Base-by-base conservation (phyloP, 1,140 invertebrate genomes). In the Archivesica marissinica region DNA sequence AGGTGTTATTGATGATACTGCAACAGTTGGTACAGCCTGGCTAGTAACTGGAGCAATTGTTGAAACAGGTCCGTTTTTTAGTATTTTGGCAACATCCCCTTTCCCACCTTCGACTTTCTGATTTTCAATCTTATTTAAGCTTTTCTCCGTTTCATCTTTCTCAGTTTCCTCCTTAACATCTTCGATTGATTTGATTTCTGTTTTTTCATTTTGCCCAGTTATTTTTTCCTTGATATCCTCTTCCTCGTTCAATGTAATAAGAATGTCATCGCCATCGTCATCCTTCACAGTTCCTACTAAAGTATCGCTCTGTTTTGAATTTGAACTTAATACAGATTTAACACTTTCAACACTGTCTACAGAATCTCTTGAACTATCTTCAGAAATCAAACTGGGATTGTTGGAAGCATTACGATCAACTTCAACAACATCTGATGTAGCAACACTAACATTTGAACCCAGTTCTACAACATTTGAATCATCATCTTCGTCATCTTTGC, bases 11-110 rank as follows among this genome's bases (percentile, higher is more conserved):
- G 72, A 35, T 1, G 64, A 41, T 15, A 30, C 25, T 15, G 41
- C 11, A 68, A 44, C 0, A 44, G 41, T 0, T 44, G 17, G n/a
- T 25, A 39, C 35, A 17, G 56, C 13, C 15, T 39, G n/a, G 30
- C 17, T 64, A 30, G 20, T 52, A 23, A 20, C 25, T 25, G 68
- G 20, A 41, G 50, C 25, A 25, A 17, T 86, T 50, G 47, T 52
- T 50, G 23, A 6, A n/a, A 33, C 13, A 95, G 15, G 20, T 50
- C 4, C 59, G 59, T 28, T 68, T 41, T 28, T 6, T 47, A 39
- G 17, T 78, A 11, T 17, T 30, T 33, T 75, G 76, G 75, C 59
- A 56, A 11, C 41, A 25, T 91, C 91, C 94, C 95, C 70, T 93
- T 93, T 82, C 89, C 92, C 30, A 30, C 44, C 70, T 86, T 86